Evolutionary conservation across 1,140 invertebrate genomes (phyloP), one percentile per base, ranked within the genome.

Genomic region (Hypsibius dujardini): DNA sequence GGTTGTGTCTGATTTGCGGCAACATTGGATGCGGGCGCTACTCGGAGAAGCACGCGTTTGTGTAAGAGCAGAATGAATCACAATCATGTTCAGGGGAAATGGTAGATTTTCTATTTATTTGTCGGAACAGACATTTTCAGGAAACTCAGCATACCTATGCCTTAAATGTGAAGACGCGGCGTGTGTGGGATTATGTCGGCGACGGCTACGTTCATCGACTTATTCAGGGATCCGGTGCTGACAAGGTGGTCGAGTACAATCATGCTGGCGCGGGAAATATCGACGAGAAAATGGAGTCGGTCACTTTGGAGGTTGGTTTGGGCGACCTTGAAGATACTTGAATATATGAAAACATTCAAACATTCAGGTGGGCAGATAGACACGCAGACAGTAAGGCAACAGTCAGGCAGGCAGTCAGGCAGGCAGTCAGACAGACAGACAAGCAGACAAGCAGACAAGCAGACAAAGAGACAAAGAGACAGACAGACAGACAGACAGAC

Each of bases 1-100:
- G 96, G 96, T 97, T 98, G 74, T 99, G 96, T 80, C 81, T 99
- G 28, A 95, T 98, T 73, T 99, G 96, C 81, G 96, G 95, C 14
- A 89, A 98, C 80, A 87, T 98, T 62, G 96, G 95, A 50, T 99
- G 96, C 82, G 92, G 93, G 15, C 82, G 90, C 72, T 89, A 89
- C 79, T 83, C 84, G 42, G 83, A 84, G 70, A 85, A 86, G 1
- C 87, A 89, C 79, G 87, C 87, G 15, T 84, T 85, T 75, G 82
- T 83, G 84, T 85, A 76, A 77, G 77, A 76, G 1, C 72, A 46
- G 71, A 28, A 28, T 28, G 28, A 28, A 28, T 28, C 28, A 28
- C 46, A 46, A 73, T 12, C 46, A 46, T 40, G 12, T 45, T 47
- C n/a, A n/a, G 47, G n/a, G n/a, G 71, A 59, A 14, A 28, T 46